Base-by-base conservation (phyloP, 1,140 invertebrate genomes). In the Cydia pomonella region DNA sequence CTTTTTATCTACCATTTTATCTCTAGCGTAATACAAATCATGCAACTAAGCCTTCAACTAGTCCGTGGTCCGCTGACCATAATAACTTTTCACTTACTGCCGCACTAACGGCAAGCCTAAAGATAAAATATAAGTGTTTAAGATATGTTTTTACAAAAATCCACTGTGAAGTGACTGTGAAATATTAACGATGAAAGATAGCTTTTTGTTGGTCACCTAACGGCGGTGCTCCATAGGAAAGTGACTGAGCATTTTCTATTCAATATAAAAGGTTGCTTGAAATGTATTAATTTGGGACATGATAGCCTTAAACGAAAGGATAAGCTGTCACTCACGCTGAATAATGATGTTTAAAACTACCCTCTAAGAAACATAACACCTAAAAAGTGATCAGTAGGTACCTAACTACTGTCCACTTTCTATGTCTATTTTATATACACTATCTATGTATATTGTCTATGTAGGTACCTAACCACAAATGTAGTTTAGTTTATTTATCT, bases 201-300 rank as follows among this genome's bases (percentile, higher is more conserved):
- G 27, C 25, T 33, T 33, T 29, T 29, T n/a, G 63, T 29, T 64
- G 18, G 23, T 33, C 27, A 59, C 16, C 27, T 64, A 3, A 27
- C 10, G 10, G 0, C 27, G 63, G 63, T 53, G 0, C 5, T 59
- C 53, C 13, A 12, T 29, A 41, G 29, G 5, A 66, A 18, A 38
- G 18, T 69, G 64, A 69, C 33, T 21, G 9, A n/a, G 64, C 64
- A n/a, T 25, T 33, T 33, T 69, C 64, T 69, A n/a, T 69, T 41
- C 4, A 10, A 38, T 13, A 66, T 66, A 69, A 69, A 33, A 33
- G 27, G 27, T 18, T 6, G 7, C 64, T 69, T 6, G 0, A 10
- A 41, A 69, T 69, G 33, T 27, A 69, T 69, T 38, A 41, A 69
- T 69, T 38, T 38, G 64, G 33, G 63, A 33, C 63, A 64, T 16